A percentile compares a stretch with the other conserved stretches of the same genome.
Evolutionary conservation across 1,140 invertebrate species (phyloP).

Genomic region (Platyura marginata): DNA sequence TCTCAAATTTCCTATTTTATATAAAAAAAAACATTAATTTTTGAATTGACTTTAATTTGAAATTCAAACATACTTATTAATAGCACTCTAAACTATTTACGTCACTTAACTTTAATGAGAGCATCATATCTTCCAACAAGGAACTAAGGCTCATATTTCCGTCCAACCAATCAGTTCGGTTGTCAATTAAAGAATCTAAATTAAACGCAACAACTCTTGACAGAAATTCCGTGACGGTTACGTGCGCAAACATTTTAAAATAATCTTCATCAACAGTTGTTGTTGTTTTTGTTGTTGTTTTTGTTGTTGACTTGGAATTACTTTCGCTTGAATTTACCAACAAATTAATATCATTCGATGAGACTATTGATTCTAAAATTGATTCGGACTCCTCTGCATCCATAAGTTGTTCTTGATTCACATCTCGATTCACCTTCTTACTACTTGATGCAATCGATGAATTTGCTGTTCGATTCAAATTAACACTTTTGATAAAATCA

Average conservation of each 20-base stretch:
- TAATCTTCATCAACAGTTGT: constrained; percentile 14
- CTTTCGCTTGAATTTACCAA: constrained; percentile 32
- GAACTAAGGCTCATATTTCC: constrained; percentile 37
- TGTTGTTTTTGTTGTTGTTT: constrained; percentile 2
- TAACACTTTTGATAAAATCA: constrained; percentile 15
- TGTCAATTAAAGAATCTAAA: constrained; percentile 30
- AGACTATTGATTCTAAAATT: constrained; percentile 32
- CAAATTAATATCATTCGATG: constrained; percentile 34
- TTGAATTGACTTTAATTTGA: no score
- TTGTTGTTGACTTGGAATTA: constrained; percentile 17
- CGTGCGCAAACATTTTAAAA: constrained; percentile 22
- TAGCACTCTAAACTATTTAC: constrained; percentile 45
- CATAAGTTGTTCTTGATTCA: constrained; percentile 3
- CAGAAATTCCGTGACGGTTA: constrained; percentile 35
- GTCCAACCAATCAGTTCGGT: constrained; percentile 35
- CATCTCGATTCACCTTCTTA: neutral
- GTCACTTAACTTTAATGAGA: constrained; percentile 26
- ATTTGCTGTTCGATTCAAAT: neutral
- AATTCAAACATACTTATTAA: constrained; percentile 15
- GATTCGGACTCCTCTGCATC: constrained; percentile 11
- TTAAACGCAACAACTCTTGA: constrained; percentile 29
- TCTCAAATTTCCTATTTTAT: no score
- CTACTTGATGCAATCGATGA: neutral
- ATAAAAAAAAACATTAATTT: no score
- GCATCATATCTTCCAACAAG: constrained; percentile 44